A percentile compares a stretch with the other conserved stretches of the same genome.
Evolutionary conservation across 1,140 invertebrate genomes (phyloP).

Genomic region (Aleiodes sp.): DNA sequence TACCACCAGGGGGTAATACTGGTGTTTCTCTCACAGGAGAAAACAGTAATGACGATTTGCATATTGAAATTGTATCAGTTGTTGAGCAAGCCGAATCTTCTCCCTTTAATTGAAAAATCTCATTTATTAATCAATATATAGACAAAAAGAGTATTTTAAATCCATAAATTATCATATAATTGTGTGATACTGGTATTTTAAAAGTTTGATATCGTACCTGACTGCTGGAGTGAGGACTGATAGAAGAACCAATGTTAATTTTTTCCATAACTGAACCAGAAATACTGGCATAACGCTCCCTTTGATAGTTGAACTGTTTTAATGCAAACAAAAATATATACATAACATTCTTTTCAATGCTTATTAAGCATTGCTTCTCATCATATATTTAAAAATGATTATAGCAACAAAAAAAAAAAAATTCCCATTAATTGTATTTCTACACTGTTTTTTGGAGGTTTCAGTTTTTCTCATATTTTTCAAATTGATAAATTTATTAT

Average conservation of each 20-base stretch:
- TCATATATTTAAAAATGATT: too few relatives aligned
- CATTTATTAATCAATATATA: too few relatives aligned
- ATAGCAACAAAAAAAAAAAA: too few relatives aligned
- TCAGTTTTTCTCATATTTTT: too few relatives aligned
- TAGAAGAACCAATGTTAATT: conserved; percentile 80
- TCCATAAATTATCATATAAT: background rate
- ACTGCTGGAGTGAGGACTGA: conserved; percentile 76
- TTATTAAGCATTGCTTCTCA: too few relatives aligned
- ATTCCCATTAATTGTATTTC: too few relatives aligned
- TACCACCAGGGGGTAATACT: conserved; percentile 72
- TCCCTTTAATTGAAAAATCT: conserved; percentile 64
- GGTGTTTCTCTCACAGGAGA: conserved; percentile 88
- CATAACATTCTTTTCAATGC: too few relatives aligned
- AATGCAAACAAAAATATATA: conserved; percentile 42
- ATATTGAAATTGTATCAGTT: conserved; percentile 83
- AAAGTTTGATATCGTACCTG: conserved; percentile 66
- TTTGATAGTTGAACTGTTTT: conserved; percentile 74
- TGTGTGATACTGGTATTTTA: background rate
- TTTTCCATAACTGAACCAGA: conserved; percentile 83
- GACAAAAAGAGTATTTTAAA: background rate
- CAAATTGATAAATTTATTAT: conserved; percentile 16
- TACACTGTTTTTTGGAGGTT: too few relatives aligned
- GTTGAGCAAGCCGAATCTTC: conserved; percentile 79
- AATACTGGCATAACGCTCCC: conserved; percentile 84
- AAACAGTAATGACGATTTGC: conserved; percentile 88